phyloP scores from a whole-genome alignment of 2,113 vertebrate genomes.

The Colistium nudipinnis region DNA sequence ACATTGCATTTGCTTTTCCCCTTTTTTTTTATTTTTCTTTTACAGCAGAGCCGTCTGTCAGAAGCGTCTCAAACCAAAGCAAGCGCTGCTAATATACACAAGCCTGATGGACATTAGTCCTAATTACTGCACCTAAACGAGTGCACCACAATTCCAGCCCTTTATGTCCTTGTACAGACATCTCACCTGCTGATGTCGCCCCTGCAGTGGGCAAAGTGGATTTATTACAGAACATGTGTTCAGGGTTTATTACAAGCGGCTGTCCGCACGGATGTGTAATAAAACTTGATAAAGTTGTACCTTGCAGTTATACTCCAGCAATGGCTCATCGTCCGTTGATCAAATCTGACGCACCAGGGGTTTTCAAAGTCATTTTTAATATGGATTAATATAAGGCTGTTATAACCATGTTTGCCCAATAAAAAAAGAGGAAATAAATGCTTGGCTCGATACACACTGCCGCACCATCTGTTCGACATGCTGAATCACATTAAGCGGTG shows the following conservation, averaged over 20 bases:
- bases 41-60: background rate
- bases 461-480: conserved; percentile 5
- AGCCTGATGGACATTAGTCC: no score
- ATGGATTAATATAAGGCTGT: background rate
- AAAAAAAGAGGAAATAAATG: no score
- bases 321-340: background rate
- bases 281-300: background rate
- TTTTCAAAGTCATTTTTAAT: background rate
- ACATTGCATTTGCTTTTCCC: background rate
- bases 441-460: background rate
- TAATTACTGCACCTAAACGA: no score
- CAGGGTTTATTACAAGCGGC: background rate
- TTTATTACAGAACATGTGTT: background rate
- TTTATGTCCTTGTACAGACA: background rate
- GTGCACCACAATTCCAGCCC: no score
- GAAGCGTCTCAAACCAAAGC: background rate
- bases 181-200: background rate
- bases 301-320: background rate
- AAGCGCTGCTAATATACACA: no score
- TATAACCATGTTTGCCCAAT: background rate
- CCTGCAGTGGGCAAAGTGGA: background rate
- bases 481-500: background rate
- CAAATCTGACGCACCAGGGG: background rate
- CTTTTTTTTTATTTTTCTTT: background rate
- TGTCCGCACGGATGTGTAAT: background rate